Conservation (phyloP, 2,888 invertebrate species). For the Portevinia maculata region DNA sequence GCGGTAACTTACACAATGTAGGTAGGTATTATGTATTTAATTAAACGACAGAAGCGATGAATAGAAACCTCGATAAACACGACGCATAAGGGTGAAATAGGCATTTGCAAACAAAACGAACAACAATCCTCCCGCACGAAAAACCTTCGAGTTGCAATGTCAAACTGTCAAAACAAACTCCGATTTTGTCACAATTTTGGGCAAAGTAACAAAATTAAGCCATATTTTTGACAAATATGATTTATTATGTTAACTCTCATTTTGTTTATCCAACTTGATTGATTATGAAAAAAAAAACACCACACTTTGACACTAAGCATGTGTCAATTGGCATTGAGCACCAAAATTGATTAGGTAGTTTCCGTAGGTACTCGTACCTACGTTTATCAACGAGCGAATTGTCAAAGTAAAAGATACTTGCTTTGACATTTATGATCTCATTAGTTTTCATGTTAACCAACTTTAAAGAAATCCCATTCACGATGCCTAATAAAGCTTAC, state of each 20-base stretch:
- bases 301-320: conserved; percentile 5
- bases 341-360: neutral
- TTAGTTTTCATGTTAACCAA: conserved; percentile 34
- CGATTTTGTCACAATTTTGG: neutral
- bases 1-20: too few relatives aligned
- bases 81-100: too few relatives aligned
- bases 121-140: too few relatives aligned
- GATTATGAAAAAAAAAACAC: conserved; percentile 3
- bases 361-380: neutral
- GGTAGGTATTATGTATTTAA: too few relatives aligned
- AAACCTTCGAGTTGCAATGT: neutral
- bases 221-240: neutral
- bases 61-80: too few relatives aligned
- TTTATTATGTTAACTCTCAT: neutral
- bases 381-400: neutral
- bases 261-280: conserved; percentile 11
- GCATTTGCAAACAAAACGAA: too few relatives aligned
- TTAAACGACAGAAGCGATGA: too few relatives aligned
- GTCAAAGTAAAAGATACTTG: neutral
- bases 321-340: neutral
- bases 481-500: neutral
- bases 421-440: neutral
- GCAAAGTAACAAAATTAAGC: neutral
- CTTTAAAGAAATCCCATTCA: conserved; percentile 11
- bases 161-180: neutral